These are phyloP conservation scores for Python bivittatus DNA, from an alignment of 2,113 vertebrate genomes.

Conservation along the genomic window DNA sequence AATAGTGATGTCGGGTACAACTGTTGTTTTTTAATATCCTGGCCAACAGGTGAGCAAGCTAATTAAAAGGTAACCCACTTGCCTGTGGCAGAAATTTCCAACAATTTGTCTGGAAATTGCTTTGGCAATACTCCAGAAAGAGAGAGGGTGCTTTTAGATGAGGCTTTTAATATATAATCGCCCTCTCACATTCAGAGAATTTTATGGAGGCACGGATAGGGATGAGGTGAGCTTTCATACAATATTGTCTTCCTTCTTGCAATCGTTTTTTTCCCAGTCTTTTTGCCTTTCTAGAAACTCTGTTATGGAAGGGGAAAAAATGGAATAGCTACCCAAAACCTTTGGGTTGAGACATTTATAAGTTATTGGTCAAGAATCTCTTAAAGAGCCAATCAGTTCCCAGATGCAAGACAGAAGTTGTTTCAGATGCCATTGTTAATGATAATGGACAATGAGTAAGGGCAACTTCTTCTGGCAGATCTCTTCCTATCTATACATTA, in stretches of 20 bases:
- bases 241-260: neutral
- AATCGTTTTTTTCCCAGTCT: neutral
- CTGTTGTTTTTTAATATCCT: neutral
- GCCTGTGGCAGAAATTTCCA: neutral
- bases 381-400: neutral
- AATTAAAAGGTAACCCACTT: neutral
- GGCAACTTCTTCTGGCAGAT: neutral
- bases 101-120: neutral
- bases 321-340: too few species aligned
- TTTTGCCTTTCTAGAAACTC: neutral
- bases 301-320: neutral
- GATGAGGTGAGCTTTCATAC: neutral
- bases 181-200: neutral
- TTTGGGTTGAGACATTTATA: neutral
- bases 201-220: neutral
- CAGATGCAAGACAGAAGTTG: too few species aligned
- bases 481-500: neutral
- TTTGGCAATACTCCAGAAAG: neutral
- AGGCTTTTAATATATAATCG: neutral
- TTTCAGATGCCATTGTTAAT: neutral
- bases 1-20: neutral
- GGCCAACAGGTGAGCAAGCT: neutral
- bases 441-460: neutral
- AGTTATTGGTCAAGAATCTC: neutral
- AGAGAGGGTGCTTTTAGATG: neutral